Conservation (phyloP, 2,113 vertebrate species). For the Procavia capensis region DNA sequence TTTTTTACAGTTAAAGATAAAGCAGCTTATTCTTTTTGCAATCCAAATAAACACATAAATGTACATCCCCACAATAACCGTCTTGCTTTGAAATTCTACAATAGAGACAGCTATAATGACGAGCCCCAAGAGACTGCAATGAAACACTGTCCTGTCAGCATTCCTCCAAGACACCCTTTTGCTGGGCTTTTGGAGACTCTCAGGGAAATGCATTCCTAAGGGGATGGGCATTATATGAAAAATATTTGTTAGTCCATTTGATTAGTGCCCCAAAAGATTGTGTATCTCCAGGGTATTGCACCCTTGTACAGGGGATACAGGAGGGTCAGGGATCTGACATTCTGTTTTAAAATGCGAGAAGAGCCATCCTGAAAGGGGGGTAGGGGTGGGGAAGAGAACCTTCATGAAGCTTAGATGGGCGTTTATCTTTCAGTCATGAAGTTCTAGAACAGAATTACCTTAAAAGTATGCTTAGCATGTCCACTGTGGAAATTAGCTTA, state of each 20-base stretch:
- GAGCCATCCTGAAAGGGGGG: background rate
- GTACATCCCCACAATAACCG: background rate
- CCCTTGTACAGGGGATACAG: background rate
- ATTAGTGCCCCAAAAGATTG: background rate
- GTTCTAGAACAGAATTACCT: background rate
- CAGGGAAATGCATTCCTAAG: background rate
- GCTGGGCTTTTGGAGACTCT: background rate
- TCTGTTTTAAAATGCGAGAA: background rate
- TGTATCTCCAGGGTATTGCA: background rate
- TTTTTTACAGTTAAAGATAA: background rate
- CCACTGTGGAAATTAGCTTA: background rate
- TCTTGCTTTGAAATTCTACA: background rate
- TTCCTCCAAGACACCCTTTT: background rate
- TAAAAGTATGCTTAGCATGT: background rate
- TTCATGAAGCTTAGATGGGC: background rate
- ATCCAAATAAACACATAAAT: background rate
- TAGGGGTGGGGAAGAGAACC: background rate
- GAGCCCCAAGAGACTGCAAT: background rate
- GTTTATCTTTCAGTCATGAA: background rate
- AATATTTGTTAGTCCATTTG: background rate
- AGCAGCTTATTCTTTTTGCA: background rate
- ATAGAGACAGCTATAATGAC: too few relatives aligned
- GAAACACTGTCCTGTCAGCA: background rate
- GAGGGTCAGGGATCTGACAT: background rate
- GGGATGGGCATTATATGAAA: background rate